Evolutionary conservation across 2,113 vertebrate genomes (phyloP).

Genomic region (Sphyrna mokarran): DNA sequence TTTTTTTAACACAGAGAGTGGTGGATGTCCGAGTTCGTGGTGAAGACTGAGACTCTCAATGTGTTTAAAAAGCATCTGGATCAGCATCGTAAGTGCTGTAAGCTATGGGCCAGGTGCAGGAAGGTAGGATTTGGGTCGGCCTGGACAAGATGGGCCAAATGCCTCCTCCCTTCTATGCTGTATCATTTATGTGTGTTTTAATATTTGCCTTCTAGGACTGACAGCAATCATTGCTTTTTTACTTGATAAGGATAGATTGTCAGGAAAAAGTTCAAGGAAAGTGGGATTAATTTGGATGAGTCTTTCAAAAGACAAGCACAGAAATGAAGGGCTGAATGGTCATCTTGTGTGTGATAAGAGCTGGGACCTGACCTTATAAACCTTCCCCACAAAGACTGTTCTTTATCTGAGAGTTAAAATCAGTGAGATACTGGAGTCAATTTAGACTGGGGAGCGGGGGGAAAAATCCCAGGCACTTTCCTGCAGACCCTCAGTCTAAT

Average conservation of each 20-base stretch:
- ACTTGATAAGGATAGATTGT: not conserved
- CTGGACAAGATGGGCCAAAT: too few relatives aligned
- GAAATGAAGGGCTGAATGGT: not conserved
- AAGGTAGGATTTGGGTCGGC: too few relatives aligned
- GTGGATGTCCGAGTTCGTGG: too few relatives aligned
- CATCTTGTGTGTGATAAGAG: not conserved
- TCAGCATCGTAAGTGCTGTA: too few relatives aligned
- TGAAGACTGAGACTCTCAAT: too few relatives aligned
- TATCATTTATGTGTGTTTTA: not conserved
- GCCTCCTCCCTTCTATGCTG: too few relatives aligned
- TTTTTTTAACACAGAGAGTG: too few relatives aligned
- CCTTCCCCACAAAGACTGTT: not conserved
- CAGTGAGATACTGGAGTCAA: not conserved
- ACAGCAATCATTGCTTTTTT: not conserved
- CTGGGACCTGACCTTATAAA: not conserved
- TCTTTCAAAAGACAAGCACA: not conserved
- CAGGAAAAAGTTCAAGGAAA: not conserved
- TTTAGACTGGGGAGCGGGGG: not conserved
- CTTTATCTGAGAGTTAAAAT: not conserved
- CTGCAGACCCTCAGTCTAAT: not conserved
- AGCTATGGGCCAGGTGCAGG: too few relatives aligned
- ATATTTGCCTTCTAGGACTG: not conserved
- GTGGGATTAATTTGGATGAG: not conserved
- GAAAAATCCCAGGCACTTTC: not conserved
- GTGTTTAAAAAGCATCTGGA: too few relatives aligned